Evolutionary conservation across 1,140 invertebrate species (phyloP).

Genomic region (Tetranychus cinnabarinus): DNA sequence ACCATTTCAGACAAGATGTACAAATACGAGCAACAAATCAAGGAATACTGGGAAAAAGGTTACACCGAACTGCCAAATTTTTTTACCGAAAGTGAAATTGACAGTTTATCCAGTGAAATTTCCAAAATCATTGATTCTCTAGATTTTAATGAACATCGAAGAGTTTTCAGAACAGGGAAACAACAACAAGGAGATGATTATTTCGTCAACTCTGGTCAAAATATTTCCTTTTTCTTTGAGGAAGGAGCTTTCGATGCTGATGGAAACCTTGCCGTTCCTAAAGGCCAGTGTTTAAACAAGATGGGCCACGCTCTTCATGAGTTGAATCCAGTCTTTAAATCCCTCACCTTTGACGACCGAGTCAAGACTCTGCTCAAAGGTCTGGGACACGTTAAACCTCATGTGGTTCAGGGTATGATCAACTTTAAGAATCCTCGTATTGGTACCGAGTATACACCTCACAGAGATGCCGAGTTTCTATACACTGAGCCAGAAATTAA

Average conservation of each 20-base stretch:
- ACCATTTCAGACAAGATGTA: too few relatives aligned
- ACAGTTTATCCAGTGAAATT: background rate
- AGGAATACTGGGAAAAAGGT: too few relatives aligned
- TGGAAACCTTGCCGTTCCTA: constrained; percentile 44
- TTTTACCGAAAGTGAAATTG: too few relatives aligned
- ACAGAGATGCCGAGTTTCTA: constrained; percentile 53
- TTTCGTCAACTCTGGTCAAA: constrained; percentile 73
- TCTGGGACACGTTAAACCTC: constrained; percentile 48
- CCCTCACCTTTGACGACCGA: constrained; percentile 54
- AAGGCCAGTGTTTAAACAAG: constrained; percentile 43
- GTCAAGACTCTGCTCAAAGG: constrained; percentile 42
- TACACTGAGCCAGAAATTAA: constrained; percentile 18
- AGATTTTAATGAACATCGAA: background rate
- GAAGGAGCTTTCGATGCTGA: constrained; percentile 38
- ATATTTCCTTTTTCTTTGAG: constrained; percentile 80
- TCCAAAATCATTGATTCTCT: background rate
- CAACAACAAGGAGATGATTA: constrained; percentile 28
- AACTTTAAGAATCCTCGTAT: constrained; percentile 86
- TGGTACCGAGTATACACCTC: constrained; percentile 49
- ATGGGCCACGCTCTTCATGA: constrained; percentile 79
- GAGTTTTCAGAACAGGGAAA: constrained; percentile 7
- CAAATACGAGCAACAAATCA: too few relatives aligned
- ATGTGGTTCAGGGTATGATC: constrained; percentile 84
- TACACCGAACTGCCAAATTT: too few relatives aligned
- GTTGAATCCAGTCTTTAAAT: constrained; percentile 52